Evolutionary conservation across 2,113 vertebrate species (phyloP).

Genomic region (Polypterus bichir): DNA sequence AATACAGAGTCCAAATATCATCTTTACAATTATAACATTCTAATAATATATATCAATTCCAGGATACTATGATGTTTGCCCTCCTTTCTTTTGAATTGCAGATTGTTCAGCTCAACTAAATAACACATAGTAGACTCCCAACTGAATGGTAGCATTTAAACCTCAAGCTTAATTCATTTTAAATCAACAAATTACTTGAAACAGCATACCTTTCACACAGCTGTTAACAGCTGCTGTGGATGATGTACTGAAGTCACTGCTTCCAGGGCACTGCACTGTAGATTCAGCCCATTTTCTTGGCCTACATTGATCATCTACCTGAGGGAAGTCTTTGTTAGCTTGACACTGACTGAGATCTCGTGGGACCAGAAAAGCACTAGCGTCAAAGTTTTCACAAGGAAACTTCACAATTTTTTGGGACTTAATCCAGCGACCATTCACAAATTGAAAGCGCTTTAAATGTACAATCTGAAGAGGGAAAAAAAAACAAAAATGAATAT

Average conservation of each 20-base stretch:
- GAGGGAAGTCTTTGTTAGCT: slow-evolving; percentile 41
- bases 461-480: slow-evolving; percentile 74
- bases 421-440: slow-evolving; percentile 97
- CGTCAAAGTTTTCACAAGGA: slow-evolving; percentile 81
- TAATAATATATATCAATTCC: too few relatives aligned
- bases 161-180: too few relatives aligned
- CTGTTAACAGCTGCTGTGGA: slow-evolving; percentile 47
- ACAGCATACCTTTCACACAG: slow-evolving; percentile 63
- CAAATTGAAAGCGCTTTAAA: slow-evolving; percentile 93
- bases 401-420: slow-evolving; percentile 98
- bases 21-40: too few relatives aligned
- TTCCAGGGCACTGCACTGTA: slow-evolving; percentile 45
- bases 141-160: too few relatives aligned
- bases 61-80: too few relatives aligned
- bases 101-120: too few relatives aligned
- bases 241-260: slow-evolving; percentile 50
- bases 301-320: slow-evolving; percentile 36
- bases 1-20: too few relatives aligned
- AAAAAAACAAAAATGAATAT: not conserved
- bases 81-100: too few relatives aligned
- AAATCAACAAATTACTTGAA: too few relatives aligned
- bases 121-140: too few relatives aligned
- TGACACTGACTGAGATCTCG: slow-evolving; percentile 60
- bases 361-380: slow-evolving; percentile 87
- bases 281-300: slow-evolving; percentile 46